phyloP scores from a whole-genome alignment of 37 sponge, comb jelly and placozoan species.

The Haliclona indistincta region DNA sequence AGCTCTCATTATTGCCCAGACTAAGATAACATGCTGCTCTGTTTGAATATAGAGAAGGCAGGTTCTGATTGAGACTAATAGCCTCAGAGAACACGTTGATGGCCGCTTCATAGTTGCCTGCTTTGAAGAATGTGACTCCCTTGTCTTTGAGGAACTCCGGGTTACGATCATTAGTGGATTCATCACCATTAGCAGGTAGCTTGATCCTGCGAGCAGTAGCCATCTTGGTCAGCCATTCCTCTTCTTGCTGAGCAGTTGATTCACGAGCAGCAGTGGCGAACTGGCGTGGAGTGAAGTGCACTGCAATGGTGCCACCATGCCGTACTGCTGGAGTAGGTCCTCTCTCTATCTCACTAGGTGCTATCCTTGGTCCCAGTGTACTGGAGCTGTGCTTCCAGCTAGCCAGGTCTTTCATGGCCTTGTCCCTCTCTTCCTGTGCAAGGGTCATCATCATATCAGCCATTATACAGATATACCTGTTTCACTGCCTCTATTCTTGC shows the following conservation, averaged over 20 bases:
- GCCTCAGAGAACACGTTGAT: conserved; percentile 94
- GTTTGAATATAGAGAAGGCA: conserved; percentile 86
- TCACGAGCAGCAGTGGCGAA: conserved; percentile 96
- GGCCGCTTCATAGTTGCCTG: conserved; percentile 84
- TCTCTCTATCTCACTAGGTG: neutral
- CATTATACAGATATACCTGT: conserved; percentile 25
- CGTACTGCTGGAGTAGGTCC: conserved; percentile 50
- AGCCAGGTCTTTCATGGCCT: conserved; percentile 33
- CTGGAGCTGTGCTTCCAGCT: neutral
- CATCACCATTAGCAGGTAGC: conserved; percentile 24
- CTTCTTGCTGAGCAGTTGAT: conserved; percentile 78
- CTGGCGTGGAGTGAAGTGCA: conserved; percentile 86
- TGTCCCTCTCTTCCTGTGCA: conserved; percentile 72
- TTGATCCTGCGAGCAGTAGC: conserved; percentile 83
- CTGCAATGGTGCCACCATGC: conserved; percentile 64
- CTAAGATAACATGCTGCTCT: conserved; percentile 83
- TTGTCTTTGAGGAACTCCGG: conserved; percentile 94
- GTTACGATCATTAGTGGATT: conserved; percentile 78
- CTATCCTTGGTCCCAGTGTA: neutral
- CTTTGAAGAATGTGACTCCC: conserved; percentile 82
- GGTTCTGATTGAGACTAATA: conserved; percentile 63
- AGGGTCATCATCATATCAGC: neutral
- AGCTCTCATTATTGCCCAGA: conserved; percentile 43
- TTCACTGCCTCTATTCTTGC: conserved; percentile 75
- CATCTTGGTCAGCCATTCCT: conserved; percentile 94